Evolutionary conservation across 2,797 vertebrate genomes (phyloP).

Genomic region (Sternarchorhynchus goeldii): DNA sequence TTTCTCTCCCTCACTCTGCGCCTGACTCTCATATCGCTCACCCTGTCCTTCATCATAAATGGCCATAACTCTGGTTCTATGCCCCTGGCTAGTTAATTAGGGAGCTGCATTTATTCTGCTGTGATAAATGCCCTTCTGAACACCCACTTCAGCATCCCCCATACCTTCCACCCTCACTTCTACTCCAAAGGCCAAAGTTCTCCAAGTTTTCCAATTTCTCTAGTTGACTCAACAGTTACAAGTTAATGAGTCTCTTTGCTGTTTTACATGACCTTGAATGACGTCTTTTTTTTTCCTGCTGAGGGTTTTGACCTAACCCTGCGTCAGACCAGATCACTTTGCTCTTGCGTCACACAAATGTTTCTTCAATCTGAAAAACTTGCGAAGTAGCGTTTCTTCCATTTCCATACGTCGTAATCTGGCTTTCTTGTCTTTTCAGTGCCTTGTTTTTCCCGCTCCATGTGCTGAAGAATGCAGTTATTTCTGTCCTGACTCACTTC

Average conservation of each 20-base stretch:
- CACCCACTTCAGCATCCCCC: conserved; percentile 27
- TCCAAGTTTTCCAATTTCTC: background rate
- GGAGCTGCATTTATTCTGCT: conserved; percentile 36
- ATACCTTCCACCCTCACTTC: conserved; percentile 18
- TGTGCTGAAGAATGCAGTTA: background rate
- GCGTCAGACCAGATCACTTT: no score
- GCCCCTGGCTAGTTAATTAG: conserved; percentile 42
- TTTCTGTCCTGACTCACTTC: conserved; percentile 1
- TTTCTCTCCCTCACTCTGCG: background rate
- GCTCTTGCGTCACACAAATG: no score
- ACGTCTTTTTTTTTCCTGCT: background rate
- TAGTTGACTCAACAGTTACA: conserved; percentile 46
- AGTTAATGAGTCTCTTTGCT: conserved; percentile 36
- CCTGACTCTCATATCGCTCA: conserved; percentile 5
- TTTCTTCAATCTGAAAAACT: background rate
- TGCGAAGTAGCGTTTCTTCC: background rate
- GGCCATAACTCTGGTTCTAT: conserved; percentile 21
- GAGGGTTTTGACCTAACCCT: background rate
- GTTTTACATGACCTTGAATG: conserved; percentile 36
- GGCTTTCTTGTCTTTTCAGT: background rate
- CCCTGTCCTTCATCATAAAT: conserved; percentile 12
- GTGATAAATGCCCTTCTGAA: conserved; percentile 41
- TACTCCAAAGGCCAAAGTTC: conserved; percentile 14
- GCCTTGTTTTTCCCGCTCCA: background rate
- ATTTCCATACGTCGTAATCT: background rate